These are phyloP conservation scores for Lydus trimaculatus DNA, from an alignment of 2,888 invertebrate genomes.

Conservation along the genomic window DNA sequence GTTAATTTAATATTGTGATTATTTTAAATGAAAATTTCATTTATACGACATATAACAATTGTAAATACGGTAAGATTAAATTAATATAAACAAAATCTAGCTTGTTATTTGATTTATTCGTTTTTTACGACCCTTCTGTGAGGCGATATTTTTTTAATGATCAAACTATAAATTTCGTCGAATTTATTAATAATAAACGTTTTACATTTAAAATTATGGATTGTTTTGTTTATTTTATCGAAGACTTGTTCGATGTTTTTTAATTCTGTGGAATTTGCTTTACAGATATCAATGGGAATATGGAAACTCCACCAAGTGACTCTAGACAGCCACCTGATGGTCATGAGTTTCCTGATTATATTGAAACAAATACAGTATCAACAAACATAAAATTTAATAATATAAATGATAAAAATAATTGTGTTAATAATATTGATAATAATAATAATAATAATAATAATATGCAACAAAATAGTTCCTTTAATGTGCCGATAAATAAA, in stretches of 20 bases:
- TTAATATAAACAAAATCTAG: not conserved
- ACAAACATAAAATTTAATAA: slow-evolving; percentile 16
- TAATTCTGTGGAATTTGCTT: slow-evolving; percentile 17
- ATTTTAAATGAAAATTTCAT: slow-evolving; percentile 12
- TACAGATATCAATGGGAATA: slow-evolving; percentile 58
- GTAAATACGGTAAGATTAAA: slow-evolving; percentile 7
- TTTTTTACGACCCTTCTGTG: not conserved
- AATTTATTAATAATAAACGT: not conserved
- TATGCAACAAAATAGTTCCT: slow-evolving; percentile 23
- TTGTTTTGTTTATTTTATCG: not conserved
- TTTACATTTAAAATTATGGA: not conserved
- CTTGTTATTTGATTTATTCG: not conserved
- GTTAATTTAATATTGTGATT: slow-evolving; percentile 11
- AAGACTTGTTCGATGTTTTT: not conserved
- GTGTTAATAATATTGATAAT: slow-evolving; percentile 5
- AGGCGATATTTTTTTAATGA: not conserved
- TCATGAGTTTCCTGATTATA: slow-evolving; percentile 79
- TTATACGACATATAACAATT: not conserved
- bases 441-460: not conserved
- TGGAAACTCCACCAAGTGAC: slow-evolving; percentile 66
- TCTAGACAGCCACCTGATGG: slow-evolving; percentile 83
- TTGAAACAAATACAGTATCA: slow-evolving; percentile 61
- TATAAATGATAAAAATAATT: slow-evolving; percentile 16
- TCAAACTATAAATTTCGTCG: not conserved
- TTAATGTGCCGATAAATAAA: slow-evolving; percentile 27